A percentile compares a stretch with the other conserved stretches of the same genome.
phyloP scores from a whole-genome alignment of 2,888 invertebrate genomes.

The Corythucha ciliata region DNA sequence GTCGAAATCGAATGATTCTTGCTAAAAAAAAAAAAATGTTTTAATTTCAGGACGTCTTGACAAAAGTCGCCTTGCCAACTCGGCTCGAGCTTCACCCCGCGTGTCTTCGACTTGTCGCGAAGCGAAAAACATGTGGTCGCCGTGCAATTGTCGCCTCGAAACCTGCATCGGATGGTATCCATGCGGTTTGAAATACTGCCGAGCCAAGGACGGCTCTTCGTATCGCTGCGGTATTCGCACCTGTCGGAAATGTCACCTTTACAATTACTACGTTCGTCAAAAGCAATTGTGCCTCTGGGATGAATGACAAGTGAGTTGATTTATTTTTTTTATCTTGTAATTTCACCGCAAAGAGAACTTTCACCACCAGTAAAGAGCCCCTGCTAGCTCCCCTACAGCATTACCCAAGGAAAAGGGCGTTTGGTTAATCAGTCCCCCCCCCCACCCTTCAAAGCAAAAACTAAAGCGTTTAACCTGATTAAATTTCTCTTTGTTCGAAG shows the following conservation, averaged over 20 bases:
- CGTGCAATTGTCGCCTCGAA: constrained; percentile 78
- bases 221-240: constrained; percentile 89
- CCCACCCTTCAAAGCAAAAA: no score
- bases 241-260: constrained; percentile 80
- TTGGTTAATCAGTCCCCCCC: no score
- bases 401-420: no score
- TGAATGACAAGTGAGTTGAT: constrained; percentile 48
- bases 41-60: constrained; percentile 54
- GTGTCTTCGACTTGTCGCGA: constrained; percentile 49
- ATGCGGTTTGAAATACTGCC: constrained; percentile 89
- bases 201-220: constrained; percentile 54
- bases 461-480: no score
- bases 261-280: constrained; percentile 73
- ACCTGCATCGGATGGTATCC: constrained; percentile 93
- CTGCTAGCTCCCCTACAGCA: no score
- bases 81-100: constrained; percentile 51
- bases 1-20: no score
- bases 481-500: no score
- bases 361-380: no score
- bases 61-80: constrained; percentile 57
- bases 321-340: background rate
- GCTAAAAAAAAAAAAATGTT: no score
- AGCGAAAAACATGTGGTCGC: constrained; percentile 56
- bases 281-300: constrained; percentile 76
- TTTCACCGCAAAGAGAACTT: no score